Conservation (phyloP, 2,797 vertebrate species). For the Epinephelus coioides region DNA sequence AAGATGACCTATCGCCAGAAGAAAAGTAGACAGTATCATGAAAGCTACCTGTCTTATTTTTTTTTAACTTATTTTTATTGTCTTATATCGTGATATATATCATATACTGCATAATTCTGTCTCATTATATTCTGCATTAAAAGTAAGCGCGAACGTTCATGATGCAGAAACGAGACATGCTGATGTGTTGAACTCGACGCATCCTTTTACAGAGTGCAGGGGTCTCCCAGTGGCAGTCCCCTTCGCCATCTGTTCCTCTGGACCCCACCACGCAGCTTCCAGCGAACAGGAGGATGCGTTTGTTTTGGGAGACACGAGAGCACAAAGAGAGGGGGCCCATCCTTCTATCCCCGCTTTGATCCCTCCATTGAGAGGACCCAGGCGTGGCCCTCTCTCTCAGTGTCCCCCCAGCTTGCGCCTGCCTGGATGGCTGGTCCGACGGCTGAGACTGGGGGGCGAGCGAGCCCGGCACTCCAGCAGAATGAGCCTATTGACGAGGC, state of each 20-base stretch:
- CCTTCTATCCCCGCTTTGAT: slow-evolving; percentile 78
- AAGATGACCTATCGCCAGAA: no score
- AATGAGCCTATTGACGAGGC: slow-evolving; percentile 83
- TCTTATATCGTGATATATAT: no score
- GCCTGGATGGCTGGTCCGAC: slow-evolving; percentile 60
- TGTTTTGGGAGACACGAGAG: slow-evolving; percentile 79
- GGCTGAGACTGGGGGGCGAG: slow-evolving; percentile 48
- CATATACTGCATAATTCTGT: no score
- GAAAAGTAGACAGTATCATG: no score
- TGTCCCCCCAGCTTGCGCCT: slow-evolving; percentile 49
- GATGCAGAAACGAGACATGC: slow-evolving; percentile 22
- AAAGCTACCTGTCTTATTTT: no score
- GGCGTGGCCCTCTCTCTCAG: slow-evolving; percentile 48
- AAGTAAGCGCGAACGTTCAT: slow-evolving; percentile 8
- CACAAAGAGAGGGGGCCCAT: slow-evolving; percentile 81
- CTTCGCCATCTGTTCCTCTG: slow-evolving; percentile 76
- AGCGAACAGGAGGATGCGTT: slow-evolving; percentile 73
- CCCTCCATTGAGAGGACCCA: slow-evolving; percentile 76
- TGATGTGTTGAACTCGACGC: slow-evolving; percentile 33
- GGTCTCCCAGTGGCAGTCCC: slow-evolving; percentile 56
- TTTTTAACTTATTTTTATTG: no score
- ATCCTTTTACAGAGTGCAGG: slow-evolving; percentile 45
- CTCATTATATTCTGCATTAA: neutral
- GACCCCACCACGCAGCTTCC: slow-evolving; percentile 60
- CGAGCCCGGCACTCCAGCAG: slow-evolving; percentile 70